Evolutionary conservation across 2,888 invertebrate genomes (phyloP).

Genomic region (Dione vanillae): DNA sequence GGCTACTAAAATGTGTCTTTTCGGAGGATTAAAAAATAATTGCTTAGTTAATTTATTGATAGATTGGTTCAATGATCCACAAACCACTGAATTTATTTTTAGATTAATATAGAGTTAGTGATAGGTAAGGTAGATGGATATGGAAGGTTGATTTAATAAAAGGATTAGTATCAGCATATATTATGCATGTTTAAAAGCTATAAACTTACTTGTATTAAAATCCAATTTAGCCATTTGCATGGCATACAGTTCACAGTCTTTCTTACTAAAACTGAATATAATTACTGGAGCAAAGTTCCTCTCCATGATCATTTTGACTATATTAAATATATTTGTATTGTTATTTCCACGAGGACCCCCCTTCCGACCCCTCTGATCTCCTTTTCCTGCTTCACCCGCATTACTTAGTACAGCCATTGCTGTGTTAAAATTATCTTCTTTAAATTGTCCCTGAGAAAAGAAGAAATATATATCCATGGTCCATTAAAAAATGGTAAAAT

Average conservation of each 20-base stretch:
- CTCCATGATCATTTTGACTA: conserved; percentile 99
- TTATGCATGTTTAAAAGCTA: not conserved
- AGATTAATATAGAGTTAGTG: too few relatives aligned
- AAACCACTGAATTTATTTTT: too few relatives aligned
- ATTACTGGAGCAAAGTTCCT: conserved; percentile 98
- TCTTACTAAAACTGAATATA: conserved; percentile 99
- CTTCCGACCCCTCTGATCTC: conserved; percentile 90
- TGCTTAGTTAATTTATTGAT: not conserved
- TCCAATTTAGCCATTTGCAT: conserved; percentile 98
- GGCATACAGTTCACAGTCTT: conserved; percentile 98
- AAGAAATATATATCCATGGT: not conserved
- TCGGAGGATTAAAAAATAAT: too few relatives aligned
- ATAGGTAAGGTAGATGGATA: too few relatives aligned
- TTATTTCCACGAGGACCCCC: conserved; percentile 88
- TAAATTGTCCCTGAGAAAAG: conserved; percentile 90
- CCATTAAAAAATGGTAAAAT: too few relatives aligned
- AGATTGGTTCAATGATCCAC: not conserved
- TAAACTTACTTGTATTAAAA: conserved; percentile 91
- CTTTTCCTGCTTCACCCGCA: conserved; percentile 92
- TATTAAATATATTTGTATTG: conserved; percentile 96
- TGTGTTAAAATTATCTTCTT: conserved; percentile 98
- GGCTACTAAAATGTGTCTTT: too few relatives aligned
- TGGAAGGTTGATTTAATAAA: too few relatives aligned
- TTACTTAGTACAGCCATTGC: conserved; percentile 96
- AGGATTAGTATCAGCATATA: not conserved